Evolutionary conservation across 2,888 invertebrate species (phyloP).

Genomic region (Euzophera pinguis): DNA sequence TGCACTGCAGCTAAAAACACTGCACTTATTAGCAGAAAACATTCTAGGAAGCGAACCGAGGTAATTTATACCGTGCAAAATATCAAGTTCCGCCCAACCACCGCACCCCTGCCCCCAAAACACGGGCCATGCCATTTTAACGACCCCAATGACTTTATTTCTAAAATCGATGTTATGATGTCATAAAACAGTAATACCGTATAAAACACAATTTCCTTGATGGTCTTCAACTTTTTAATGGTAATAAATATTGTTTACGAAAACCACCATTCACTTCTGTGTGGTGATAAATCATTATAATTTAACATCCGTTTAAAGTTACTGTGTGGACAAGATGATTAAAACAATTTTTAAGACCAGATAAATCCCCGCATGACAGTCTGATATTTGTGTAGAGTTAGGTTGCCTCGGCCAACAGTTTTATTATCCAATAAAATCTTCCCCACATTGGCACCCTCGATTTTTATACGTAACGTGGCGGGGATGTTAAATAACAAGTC

Average conservation of each 20-base stretch:
- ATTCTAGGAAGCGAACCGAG: not conserved
- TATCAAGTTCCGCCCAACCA: constrained; percentile 12
- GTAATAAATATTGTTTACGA: constrained; percentile 6
- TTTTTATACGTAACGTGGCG: constrained; percentile 30
- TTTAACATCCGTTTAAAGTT: not conserved
- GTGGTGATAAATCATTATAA: not conserved
- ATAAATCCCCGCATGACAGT: constrained; percentile 17
- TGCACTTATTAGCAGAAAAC: not conserved
- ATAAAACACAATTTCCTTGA: constrained; percentile 1
- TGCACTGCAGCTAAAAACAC: not conserved
- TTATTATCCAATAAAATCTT: constrained; percentile 55
- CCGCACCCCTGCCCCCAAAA: constrained; percentile 24
- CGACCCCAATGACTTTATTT: constrained; percentile 35
- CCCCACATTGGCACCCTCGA: constrained; percentile 49
- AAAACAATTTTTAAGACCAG: constrained; percentile 2
- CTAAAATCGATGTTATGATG: constrained; percentile 28
- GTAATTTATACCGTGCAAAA: constrained; percentile 9
- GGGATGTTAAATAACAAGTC: constrained; percentile 47
- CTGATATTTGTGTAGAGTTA: constrained; percentile 31
- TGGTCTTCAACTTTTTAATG: constrained; percentile 2
- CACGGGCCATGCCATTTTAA: constrained; percentile 25
- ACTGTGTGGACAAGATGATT: constrained; percentile 1
- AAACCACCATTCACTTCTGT: not conserved
- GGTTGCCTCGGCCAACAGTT: constrained; percentile 51
- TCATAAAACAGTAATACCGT: not conserved